These are phyloP conservation scores for Labrus mixtus DNA, from an alignment of 2,113 vertebrate genomes.

Conservation along the genomic window DNA sequence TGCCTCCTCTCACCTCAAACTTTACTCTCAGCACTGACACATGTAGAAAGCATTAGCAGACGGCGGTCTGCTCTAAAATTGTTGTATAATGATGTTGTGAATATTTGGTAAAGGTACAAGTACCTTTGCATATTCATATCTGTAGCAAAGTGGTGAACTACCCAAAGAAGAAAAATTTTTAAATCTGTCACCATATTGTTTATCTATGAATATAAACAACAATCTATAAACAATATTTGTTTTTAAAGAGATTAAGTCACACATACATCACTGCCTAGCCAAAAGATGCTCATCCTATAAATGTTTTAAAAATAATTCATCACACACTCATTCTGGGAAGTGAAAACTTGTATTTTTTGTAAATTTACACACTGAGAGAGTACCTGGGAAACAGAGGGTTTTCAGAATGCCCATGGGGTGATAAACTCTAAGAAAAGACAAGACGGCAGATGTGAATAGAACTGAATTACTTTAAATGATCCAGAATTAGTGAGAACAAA, in stretches of 20 bases:
- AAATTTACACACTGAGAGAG: neutral
- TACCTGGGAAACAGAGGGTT: slow-evolving; percentile 85
- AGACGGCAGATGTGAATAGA: neutral
- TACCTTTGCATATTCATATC: neutral
- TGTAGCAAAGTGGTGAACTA: neutral
- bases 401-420: slow-evolving; percentile 69
- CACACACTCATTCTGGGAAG: neutral
- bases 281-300: too few relatives aligned
- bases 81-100: too few relatives aligned
- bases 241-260: neutral
- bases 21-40: too few relatives aligned
- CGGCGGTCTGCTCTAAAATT: too few relatives aligned
- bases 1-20: too few relatives aligned
- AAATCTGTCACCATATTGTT: neutral
- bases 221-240: neutral
- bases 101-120: neutral
- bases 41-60: too few relatives aligned
- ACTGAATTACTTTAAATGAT: neutral
- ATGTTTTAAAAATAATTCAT: too few relatives aligned
- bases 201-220: neutral
- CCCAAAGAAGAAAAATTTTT: neutral
- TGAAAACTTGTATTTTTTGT: too few relatives aligned
- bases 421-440: slow-evolving; percentile 60
- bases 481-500: neutral
- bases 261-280: too few relatives aligned